Evolutionary conservation across 2,113 vertebrate genomes (phyloP), one percentile per base, ranked within the genome.

Genomic region (Lamprotornis superbus): DNA sequence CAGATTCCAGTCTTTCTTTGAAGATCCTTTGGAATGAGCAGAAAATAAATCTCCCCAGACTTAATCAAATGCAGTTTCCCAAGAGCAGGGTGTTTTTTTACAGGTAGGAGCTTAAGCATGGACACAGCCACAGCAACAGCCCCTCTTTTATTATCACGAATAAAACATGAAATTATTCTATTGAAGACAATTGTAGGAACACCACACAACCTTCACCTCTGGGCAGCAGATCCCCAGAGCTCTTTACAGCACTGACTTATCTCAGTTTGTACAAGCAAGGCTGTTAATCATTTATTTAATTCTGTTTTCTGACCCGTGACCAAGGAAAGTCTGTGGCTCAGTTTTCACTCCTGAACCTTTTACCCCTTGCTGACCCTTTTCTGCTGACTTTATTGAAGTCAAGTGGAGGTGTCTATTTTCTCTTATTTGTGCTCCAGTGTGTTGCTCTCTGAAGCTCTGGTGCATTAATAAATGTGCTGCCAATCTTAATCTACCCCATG

Each of bases 201-300:
- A 9, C 11, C 24, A 39, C 23, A 14, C 23, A 68, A 37, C 67
- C 57, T 94, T 88, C 74, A 75, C 30, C 78, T 75, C 78, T 75
- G 47, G 16, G 37, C 83, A 57, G 39, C 46, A 63, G 65, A 25
- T 53, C 61, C 46, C 23, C 49, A 13, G 7, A 55, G 67, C 42
- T 57, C 55, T 67, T 84, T 25, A 70, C 31, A 93, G 39, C 74
- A 27, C 56, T 1, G 4, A 10, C 20, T 63, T 55, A 28, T 15
- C 78, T 82, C 37, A 30, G 44, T 75, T 55, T 55, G 31, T 78
- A 1, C 5, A 42, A 84, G 22, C 30, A 50, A 61, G 50, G 44
- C 52, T 71, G 82, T 82, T 75, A 91, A 91, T 81, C 8, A 70
- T 93, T 95, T 28, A 53, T 93, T 67, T 25, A n/a, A 42, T 31